A percentile compares a stretch with the other conserved stretches of the same genome.
Conservation (phyloP, 2,113 vertebrate species). For the Apteryx owenii region DNA sequence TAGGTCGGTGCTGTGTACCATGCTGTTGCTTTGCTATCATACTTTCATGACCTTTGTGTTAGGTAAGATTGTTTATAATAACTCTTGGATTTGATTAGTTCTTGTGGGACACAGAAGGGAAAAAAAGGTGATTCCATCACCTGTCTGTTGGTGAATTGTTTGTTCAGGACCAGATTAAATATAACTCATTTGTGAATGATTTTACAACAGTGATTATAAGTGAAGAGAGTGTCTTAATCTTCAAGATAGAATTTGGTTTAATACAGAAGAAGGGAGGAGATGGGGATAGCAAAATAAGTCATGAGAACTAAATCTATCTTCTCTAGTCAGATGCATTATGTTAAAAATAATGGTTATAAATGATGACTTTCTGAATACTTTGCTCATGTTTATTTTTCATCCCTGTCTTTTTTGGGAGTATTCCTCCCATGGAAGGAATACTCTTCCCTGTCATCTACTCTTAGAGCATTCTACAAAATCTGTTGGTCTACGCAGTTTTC, state of each 20-base stretch:
- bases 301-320: neutral
- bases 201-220: neutral
- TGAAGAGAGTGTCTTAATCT: neutral
- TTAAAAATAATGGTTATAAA: neutral
- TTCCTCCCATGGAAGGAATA: neutral
- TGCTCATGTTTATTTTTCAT: neutral
- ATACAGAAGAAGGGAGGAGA: fast-evolving
- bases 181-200: neutral
- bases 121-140: neutral
- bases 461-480: neutral
- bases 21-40: conserved; percentile 97
- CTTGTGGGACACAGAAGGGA: conserved; percentile 13
- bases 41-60: conserved; percentile 98
- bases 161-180: neutral
- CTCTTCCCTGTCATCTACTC: neutral
- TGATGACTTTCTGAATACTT: neutral
- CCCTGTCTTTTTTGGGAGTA: neutral
- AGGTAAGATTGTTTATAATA: conserved; percentile 80
- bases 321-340: neutral
- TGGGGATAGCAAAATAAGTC: neutral
- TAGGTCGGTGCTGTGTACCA: conserved; percentile 94
- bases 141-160: neutral
- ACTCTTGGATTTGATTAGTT: conserved; percentile 47
- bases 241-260: neutral
- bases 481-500: neutral